Base-by-base conservation (phyloP, 2,888 invertebrate genomes). In the Tigriopus californicus region DNA sequence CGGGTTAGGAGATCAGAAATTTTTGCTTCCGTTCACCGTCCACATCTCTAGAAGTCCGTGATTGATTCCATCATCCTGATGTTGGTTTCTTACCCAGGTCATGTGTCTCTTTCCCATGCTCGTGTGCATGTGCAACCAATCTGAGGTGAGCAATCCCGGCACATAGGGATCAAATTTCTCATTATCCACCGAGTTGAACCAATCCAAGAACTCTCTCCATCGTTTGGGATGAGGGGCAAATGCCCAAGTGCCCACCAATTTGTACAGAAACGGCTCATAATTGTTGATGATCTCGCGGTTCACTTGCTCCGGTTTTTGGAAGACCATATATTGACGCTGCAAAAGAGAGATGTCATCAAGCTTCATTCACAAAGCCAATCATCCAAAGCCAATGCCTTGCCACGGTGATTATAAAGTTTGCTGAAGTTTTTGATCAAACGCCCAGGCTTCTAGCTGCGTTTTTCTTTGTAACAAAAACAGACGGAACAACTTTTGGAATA, bases 161-260 rank as follows among this genome's bases (percentile, higher is more conserved):
- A 59, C 59, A 52, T 59, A 59, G n/a, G 59, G 59, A 53, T 59
- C 59, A 24, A 59, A 59, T 12, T 41, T 59, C 15, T 59, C 59
- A 18, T 15, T n/a, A 15, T 59, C 59, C 13, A 59, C 24, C 12
- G 59, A 59, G 24, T 59, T 11, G 41, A 59, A 59, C 59, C 59
- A 59, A 42, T 51, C 51, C 20, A 59, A 42, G 24, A 59, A 42
- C 41, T 59, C 49, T 20, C 42, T 20, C 59, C 59, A 59, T 15
- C 22, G n/a, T n/a, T 49, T 49, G 2, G 59, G 59, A 41, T 59
- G 59, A 20, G 59, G 59, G 41, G 59, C 33, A 20, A 59, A 59
- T 13, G 52, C 59, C 59, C 59, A 59, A 10, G 59, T 59, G n/a
- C 49, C 59, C 51, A 59, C 59, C 49, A 59, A 41, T 24, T 49